Evolutionary conservation across 2,113 vertebrate species (phyloP).

Genomic region (Neodon shergylaensis): DNA sequence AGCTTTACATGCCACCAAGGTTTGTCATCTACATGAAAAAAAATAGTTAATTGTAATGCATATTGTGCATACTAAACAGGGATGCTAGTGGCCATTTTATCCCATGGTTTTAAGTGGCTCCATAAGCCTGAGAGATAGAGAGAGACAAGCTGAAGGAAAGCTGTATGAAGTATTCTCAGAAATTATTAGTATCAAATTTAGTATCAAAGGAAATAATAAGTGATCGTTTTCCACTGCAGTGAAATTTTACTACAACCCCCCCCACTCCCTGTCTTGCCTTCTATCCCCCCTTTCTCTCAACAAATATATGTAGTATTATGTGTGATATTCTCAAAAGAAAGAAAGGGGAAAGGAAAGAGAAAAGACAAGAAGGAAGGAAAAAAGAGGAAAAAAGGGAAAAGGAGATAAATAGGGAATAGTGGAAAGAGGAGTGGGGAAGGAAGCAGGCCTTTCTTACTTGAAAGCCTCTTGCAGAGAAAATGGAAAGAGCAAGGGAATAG

Average conservation of each 20-base stretch:
- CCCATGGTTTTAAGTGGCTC: not conserved
- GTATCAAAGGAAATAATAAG: not conserved
- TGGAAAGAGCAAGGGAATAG: not conserved
- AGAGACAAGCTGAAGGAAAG: not conserved
- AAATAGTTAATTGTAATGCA: not conserved
- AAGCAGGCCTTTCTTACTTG: not conserved
- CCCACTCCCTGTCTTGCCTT: not conserved
- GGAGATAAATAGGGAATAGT: accelerated
- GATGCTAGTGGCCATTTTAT: not conserved
- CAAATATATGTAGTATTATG: not conserved
- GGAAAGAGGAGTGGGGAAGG: not conserved
- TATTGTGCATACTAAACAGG: not conserved
- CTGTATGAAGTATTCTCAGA: not conserved
- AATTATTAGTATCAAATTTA: not conserved
- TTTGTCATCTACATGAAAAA: not conserved
- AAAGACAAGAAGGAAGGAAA: not conserved
- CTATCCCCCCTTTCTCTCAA: not conserved
- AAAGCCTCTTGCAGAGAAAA: not conserved
- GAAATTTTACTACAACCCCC: not conserved
- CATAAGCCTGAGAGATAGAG: not conserved
- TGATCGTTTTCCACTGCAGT: too few species aligned
- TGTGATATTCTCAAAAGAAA: not conserved
- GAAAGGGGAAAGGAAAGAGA: not conserved
- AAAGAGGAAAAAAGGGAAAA: not conserved
- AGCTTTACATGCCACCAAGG: not conserved